Evolutionary conservation across 2,888 invertebrate genomes (phyloP).

Genomic region (Pseudococcus longispinus): DNA sequence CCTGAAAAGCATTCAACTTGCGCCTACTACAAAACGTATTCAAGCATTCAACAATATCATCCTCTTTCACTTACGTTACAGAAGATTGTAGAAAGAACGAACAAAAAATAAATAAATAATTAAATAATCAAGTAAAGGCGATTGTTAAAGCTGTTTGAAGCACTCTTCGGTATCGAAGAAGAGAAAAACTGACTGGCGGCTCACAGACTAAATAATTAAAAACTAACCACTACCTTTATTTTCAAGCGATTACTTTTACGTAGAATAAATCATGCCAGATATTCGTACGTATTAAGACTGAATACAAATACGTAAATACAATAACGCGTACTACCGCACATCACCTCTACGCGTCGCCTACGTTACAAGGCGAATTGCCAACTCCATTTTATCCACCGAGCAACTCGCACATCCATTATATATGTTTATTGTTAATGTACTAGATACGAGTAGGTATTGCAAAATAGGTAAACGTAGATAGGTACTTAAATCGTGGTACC

Average conservation of each 20-base stretch:
- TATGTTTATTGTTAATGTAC: background rate
- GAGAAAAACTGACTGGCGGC: slow-evolving; percentile 1
- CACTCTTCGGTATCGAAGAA: slow-evolving; percentile 22
- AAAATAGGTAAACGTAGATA: background rate
- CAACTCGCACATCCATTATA: background rate
- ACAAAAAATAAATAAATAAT: background rate
- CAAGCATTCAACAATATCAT: background rate
- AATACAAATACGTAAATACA: background rate
- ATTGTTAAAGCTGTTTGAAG: slow-evolving; percentile 16
- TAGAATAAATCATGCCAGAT: slow-evolving; percentile 11
- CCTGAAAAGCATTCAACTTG: background rate
- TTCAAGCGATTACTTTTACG: slow-evolving; percentile 10
- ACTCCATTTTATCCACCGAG: background rate
- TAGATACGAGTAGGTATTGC: background rate
- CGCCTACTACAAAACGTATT: slow-evolving; percentile 17
- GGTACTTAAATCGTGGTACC: background rate
- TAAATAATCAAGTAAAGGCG: background rate
- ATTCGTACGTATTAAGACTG: background rate
- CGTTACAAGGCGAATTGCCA: background rate
- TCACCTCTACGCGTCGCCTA: background rate
- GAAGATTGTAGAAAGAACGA: slow-evolving; percentile 1
- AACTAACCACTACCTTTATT: slow-evolving; percentile 1
- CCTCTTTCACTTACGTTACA: background rate
- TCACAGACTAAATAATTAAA: slow-evolving; percentile 14
- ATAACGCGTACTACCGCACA: background rate